Percentiles rank a stretch among this genome's conserved stretches.
Conservation (phyloP, 64 coral and sea anemone genomes). For the Dendrophyllia cribrosa region DNA sequence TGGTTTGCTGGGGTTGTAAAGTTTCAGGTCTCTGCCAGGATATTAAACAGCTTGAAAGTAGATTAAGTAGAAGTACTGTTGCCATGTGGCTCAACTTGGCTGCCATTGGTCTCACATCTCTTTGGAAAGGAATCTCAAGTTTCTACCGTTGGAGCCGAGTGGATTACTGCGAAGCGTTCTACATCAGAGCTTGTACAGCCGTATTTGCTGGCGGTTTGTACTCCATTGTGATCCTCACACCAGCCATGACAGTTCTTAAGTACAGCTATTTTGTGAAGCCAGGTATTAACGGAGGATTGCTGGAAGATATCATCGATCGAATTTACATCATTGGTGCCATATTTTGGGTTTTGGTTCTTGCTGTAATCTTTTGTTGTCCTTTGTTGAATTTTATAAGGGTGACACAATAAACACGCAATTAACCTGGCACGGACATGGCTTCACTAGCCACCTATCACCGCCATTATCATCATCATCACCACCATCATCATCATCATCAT, state of each 20-base stretch:
- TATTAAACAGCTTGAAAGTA: conserved; percentile 55
- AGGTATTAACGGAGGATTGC: conserved; percentile 47
- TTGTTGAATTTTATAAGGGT: conserved; percentile 88
- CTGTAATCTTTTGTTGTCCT: conserved; percentile 80
- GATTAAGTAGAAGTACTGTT: conserved; percentile 47
- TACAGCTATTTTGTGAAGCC: conserved; percentile 74
- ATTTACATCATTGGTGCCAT: conserved; percentile 81
- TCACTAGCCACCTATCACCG: background rate
- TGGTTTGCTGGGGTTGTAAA: conserved; percentile 88
- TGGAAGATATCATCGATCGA: conserved; percentile 85
- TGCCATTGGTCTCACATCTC: conserved; percentile 80
- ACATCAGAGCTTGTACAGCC: conserved; percentile 82
- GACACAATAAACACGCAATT: conserved; percentile 39
- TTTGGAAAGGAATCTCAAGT: conserved; percentile 96
- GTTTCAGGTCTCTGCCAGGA: conserved; percentile 62
- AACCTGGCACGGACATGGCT: too few species aligned
- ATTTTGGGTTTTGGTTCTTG: conserved; percentile 86
- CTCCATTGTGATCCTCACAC: conserved; percentile 72
- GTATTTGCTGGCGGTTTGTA: conserved; percentile 79
- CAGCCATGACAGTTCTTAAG: conserved; percentile 84
- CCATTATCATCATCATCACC: background rate
- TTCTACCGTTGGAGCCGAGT: conserved; percentile 93
- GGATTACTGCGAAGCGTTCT: conserved; percentile 75
- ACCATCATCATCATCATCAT: too few species aligned
- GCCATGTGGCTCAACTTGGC: conserved; percentile 76